A percentile compares a stretch with the other conserved stretches of the same genome.
Conservation (phyloP, 2,113 vertebrate genomes). For the Dinomys branickii region DNA sequence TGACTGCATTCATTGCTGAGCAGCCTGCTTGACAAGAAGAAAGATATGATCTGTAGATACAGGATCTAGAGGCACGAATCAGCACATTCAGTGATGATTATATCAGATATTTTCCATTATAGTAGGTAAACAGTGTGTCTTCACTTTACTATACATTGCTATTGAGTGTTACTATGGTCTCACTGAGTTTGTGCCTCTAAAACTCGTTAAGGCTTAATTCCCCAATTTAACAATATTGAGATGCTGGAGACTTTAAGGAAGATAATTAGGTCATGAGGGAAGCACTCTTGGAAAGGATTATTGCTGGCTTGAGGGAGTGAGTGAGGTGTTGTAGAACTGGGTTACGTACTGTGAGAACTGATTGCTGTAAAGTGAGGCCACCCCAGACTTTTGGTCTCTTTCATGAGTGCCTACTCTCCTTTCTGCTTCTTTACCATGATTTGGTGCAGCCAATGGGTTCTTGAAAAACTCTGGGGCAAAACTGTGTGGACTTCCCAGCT, state of each 20-base stretch:
- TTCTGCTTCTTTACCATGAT: not conserved
- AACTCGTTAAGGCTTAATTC: not conserved
- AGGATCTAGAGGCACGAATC: not conserved
- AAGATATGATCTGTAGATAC: not conserved
- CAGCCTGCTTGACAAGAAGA: not conserved
- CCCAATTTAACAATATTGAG: not conserved
- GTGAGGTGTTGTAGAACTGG: not conserved
- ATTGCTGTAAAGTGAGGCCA: not conserved
- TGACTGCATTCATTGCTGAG: not conserved
- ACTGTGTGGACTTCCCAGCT: not conserved
- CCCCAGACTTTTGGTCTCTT: not conserved
- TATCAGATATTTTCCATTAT: not conserved
- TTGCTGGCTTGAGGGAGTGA: not conserved
- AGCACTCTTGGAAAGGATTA: not conserved
- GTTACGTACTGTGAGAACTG: not conserved
- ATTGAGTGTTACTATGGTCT: not conserved
- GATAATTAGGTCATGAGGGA: not conserved
- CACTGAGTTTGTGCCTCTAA: not conserved
- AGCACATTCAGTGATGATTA: not conserved
- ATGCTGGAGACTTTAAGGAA: not conserved
- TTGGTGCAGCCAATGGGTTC: not conserved
- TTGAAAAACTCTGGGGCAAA: not conserved
- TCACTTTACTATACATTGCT: not conserved
- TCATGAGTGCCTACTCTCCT: not conserved
- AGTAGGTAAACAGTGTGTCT: not conserved